phyloP scores from a whole-genome alignment of 2,888 invertebrate genomes.

The Spodoptera exigua region DNA sequence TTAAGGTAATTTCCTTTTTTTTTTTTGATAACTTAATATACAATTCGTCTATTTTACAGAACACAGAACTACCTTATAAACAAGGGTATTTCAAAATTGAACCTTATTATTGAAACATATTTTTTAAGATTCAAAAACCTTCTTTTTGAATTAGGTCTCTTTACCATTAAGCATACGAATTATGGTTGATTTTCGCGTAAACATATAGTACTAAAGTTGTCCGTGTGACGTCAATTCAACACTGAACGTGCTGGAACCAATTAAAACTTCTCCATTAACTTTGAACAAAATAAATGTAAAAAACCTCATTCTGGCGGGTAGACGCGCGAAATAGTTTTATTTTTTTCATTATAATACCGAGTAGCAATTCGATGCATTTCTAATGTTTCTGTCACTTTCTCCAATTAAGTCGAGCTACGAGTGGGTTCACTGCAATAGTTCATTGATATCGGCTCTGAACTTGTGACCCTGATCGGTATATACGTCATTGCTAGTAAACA shows the following conservation, averaged over 20 bases:
- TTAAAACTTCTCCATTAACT: constrained; percentile 25
- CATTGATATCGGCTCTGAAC: constrained; percentile 42
- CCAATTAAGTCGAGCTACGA: constrained; percentile 50
- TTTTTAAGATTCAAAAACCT: background rate
- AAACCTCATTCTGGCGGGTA: background rate
- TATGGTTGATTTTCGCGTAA: too few relatives aligned
- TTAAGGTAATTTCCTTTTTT: constrained; percentile 17
- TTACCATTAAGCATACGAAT: too few relatives aligned
- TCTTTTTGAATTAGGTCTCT: too few relatives aligned
- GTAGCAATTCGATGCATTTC: constrained; percentile 51
- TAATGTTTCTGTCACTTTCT: constrained; percentile 57
- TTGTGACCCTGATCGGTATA: constrained; percentile 31
- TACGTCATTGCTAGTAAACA: constrained; percentile 1
- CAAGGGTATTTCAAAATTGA: background rate
- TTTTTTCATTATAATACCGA: constrained; percentile 36
- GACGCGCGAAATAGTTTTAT: constrained; percentile 23
- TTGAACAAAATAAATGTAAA: constrained; percentile 7
- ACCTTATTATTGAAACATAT: too few relatives aligned
- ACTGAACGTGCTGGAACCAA: constrained; percentile 23
- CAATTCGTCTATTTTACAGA: too few relatives aligned
- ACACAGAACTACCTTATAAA: too few relatives aligned
- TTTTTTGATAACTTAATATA: background rate
- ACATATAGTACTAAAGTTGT: background rate
- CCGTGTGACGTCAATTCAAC: background rate
- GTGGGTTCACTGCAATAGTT: constrained; percentile 37